Evolutionary conservation across 2,888 invertebrate genomes (phyloP).

Genomic region (Ametastegia equiseti): DNA sequence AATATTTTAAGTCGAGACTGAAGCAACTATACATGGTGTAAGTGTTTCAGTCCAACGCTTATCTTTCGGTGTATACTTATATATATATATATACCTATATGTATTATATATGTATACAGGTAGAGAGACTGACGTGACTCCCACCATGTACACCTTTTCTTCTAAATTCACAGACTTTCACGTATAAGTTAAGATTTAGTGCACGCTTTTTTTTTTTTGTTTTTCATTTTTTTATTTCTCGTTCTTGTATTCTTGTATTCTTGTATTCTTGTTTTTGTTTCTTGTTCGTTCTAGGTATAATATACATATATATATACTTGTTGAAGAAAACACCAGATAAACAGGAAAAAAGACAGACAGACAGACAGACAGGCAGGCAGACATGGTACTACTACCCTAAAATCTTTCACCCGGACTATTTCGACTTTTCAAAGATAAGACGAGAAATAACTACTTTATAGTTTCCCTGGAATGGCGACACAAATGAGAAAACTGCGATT

Average conservation of each 20-base stretch:
- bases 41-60: slow-evolving; percentile 2
- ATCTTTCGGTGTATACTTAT: too few species aligned
- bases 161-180: neutral
- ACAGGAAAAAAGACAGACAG: neutral
- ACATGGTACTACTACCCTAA: neutral
- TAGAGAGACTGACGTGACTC: neutral
- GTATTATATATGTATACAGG: neutral
- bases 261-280: neutral
- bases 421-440: neutral
- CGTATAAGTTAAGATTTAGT: neutral
- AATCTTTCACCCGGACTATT: neutral
- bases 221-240: neutral
- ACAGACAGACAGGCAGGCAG: neutral
- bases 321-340: too few species aligned
- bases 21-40: neutral
- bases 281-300: too few species aligned
- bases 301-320: too few species aligned
- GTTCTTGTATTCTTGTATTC: neutral
- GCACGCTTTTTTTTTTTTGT: neutral
- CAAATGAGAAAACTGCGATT: slow-evolving; percentile 32
- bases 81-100: neutral
- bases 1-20: slow-evolving; percentile 52
- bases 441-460: neutral
- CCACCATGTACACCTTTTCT: neutral
- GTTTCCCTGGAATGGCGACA: neutral